These are phyloP conservation scores for Microchrysa polita DNA, from an alignment of 2,888 invertebrate genomes.

Conservation along the genomic window DNA sequence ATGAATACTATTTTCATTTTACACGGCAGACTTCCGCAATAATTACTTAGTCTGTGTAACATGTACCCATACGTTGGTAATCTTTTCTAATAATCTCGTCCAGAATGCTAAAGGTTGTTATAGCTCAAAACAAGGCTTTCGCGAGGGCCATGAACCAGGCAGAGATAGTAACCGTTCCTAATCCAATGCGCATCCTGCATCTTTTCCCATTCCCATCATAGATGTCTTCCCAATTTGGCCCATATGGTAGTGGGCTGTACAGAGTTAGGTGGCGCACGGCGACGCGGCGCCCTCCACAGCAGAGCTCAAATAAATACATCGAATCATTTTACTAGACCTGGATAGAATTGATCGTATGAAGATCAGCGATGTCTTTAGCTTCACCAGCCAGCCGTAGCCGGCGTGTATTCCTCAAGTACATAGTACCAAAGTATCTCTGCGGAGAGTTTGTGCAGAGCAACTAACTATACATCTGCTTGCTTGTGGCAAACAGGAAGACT, in stretches of 20 bases:
- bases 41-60: conserved; percentile 29
- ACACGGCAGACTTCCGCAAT: conserved; percentile 33
- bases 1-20: conserved; percentile 15
- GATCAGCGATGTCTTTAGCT: not conserved
- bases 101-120: conserved; percentile 32
- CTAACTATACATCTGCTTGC: conserved; percentile 13
- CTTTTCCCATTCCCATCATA: too few species aligned
- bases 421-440: too few species aligned
- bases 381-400: not conserved
- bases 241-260: not conserved
- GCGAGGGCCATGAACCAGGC: conserved; percentile 39
- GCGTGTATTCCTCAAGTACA: too few species aligned
- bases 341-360: conserved; percentile 4
- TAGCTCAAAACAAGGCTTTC: conserved; percentile 30
- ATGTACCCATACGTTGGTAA: conserved; percentile 17
- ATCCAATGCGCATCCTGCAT: not conserved
- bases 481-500: conserved; percentile 33
- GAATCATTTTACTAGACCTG: not conserved
- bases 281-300: too few species aligned
- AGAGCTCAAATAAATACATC: not conserved
- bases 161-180: conserved; percentile 25
- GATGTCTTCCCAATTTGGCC: too few species aligned
- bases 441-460: not conserved
- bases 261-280: too few species aligned
- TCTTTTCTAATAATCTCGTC: conserved; percentile 38